These are phyloP conservation scores for Drosophila picticornis DNA, from an alignment of 2,888 invertebrate genomes.

Conservation along the genomic window DNA sequence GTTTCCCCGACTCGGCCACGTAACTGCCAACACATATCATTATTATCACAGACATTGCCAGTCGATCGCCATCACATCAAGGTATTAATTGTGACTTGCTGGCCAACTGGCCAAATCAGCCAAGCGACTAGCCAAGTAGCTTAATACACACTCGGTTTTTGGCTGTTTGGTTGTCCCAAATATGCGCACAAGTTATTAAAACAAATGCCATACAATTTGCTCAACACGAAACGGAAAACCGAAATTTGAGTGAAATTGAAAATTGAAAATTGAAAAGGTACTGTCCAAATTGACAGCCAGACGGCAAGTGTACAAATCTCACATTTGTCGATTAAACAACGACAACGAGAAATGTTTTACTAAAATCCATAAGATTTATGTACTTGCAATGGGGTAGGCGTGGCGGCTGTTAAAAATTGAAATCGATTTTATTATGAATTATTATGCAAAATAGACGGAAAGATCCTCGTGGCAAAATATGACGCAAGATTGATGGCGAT, in stretches of 20 bases:
- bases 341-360: neutral
- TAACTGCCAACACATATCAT: conserved; percentile 11
- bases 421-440: conserved; percentile 37
- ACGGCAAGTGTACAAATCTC: conserved; percentile 28
- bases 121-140: conserved; percentile 18
- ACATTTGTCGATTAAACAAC: conserved; percentile 4
- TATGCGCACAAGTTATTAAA: conserved; percentile 7
- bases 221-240: conserved; percentile 12
- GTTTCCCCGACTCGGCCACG: conserved; percentile 14
- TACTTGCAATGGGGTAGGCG: conserved; percentile 5
- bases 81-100: conserved; percentile 14
- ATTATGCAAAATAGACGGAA: conserved; percentile 38
- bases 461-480: conserved; percentile 32
- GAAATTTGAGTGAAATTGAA: conserved; percentile 27
- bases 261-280: conserved; percentile 34
- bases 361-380: neutral
- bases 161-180: conserved; percentile 1
- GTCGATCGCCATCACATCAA: conserved; percentile 1
- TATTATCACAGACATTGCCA: conserved; percentile 38
- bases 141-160: conserved; percentile 19
- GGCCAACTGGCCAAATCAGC: conserved; percentile 29
- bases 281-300: conserved; percentile 31
- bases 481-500: conserved; percentile 35
- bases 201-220: conserved; percentile 41
- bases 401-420: conserved; percentile 15